These are phyloP conservation scores for Hypolimnas misippus DNA, from an alignment of 2,888 invertebrate genomes.

Conservation along the genomic window DNA sequence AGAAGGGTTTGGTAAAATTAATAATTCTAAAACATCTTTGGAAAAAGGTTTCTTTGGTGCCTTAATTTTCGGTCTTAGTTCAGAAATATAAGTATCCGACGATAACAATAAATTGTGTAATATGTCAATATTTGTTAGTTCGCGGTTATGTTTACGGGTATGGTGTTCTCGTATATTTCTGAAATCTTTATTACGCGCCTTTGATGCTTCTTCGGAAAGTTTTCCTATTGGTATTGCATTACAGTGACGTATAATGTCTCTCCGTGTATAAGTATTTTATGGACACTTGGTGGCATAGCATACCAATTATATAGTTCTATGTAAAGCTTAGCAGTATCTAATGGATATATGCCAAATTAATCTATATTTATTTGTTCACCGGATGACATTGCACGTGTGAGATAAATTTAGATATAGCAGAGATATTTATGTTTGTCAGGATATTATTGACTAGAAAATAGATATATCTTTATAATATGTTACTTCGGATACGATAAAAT, in stretches of 20 bases:
- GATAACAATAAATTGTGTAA: not conserved
- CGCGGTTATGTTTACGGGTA: not conserved
- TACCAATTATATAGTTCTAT: not conserved
- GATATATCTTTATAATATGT: too few relatives aligned
- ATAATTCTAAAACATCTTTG: too few relatives aligned
- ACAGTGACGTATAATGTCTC: not conserved
- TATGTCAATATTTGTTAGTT: not conserved
- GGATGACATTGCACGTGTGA: too few relatives aligned
- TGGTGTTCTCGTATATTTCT: not conserved
- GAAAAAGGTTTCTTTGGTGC: too few relatives aligned
- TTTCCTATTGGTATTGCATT: not conserved
- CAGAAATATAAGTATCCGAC: constrained; percentile 1
- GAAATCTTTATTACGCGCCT: constrained; percentile 8
- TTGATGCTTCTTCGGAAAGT: constrained; percentile 2
- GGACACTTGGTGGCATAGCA: not conserved
- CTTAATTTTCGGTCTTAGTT: not conserved
- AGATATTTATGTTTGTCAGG: too few relatives aligned
- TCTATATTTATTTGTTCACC: too few relatives aligned
- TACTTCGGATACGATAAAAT: too few relatives aligned
- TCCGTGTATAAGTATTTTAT: not conserved
- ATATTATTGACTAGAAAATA: too few relatives aligned
- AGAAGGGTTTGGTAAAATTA: too few relatives aligned
- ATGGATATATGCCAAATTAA: too few relatives aligned
- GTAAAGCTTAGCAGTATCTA: not conserved
- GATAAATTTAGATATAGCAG: too few relatives aligned